Percentiles rank a stretch among this genome's conserved stretches.
phyloP scores from a whole-genome alignment of 2,797 vertebrate genomes.

The Nasua narica region DNA sequence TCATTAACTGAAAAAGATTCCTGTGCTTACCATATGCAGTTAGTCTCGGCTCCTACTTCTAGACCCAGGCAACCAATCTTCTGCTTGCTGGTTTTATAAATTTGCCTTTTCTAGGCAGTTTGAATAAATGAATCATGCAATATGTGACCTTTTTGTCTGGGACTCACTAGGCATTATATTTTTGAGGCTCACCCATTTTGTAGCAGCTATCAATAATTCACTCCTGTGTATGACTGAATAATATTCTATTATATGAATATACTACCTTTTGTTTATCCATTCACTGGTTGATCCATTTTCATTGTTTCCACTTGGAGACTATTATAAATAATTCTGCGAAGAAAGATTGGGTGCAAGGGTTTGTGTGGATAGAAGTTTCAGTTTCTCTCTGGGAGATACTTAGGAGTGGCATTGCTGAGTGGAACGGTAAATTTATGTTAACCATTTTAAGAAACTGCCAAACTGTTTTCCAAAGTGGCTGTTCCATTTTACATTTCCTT shows the following conservation, averaged over 20 bases:
- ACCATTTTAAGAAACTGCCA: neutral
- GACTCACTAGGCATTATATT: neutral
- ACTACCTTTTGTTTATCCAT: conserved; percentile 13
- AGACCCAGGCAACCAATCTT: neutral
- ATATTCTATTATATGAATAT: neutral
- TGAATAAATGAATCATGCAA: neutral
- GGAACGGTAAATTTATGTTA: conserved; percentile 15
- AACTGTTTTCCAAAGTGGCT: neutral
- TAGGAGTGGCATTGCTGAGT: neutral
- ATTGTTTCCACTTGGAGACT: neutral
- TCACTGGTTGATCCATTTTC: neutral
- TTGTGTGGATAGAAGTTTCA: neutral
- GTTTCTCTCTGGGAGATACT: neutral
- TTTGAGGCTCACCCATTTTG: neutral
- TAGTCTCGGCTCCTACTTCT: neutral
- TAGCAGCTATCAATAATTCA: neutral
- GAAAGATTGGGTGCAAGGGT: neutral
- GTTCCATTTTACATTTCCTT: neutral
- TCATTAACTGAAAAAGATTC: neutral
- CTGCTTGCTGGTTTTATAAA: neutral
- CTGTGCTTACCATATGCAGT: neutral
- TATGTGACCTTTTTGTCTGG: neutral
- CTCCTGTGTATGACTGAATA: neutral
- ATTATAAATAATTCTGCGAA: neutral
- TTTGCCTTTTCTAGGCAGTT: conserved; percentile 15